Evolutionary conservation across 2,113 vertebrate genomes (phyloP).

Genomic region (Haplochromis vanheusdeni): DNA sequence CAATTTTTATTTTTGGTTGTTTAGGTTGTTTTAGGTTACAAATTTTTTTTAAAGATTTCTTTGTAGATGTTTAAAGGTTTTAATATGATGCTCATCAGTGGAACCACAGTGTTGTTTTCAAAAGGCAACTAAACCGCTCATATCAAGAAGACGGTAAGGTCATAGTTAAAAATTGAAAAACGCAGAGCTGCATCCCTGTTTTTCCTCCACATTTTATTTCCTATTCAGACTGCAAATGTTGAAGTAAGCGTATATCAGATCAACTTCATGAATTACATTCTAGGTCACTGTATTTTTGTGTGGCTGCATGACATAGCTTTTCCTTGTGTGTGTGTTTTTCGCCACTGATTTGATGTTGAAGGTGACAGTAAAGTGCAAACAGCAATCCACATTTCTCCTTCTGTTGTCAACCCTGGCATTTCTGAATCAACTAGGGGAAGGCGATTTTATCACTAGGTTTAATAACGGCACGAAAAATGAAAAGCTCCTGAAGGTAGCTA

Average conservation of each 20-base stretch:
- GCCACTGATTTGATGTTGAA: background rate
- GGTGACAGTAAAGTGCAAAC: conserved; percentile 1
- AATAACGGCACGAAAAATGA: conserved; percentile 70
- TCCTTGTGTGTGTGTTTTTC: background rate
- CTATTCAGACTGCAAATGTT: background rate
- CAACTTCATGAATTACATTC: background rate
- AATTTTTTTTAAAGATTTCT: accelerated
- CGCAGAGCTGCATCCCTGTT: background rate
- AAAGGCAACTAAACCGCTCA: background rate
- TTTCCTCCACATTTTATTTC: background rate
- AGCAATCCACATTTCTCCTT: conserved; percentile 21
- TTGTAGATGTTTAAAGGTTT: background rate
- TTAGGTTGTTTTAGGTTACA: background rate
- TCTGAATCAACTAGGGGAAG: conserved; percentile 44
- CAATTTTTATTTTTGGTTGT: background rate
- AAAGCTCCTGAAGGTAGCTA: conserved; percentile 65
- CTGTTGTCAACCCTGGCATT: conserved; percentile 33
- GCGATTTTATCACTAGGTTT: conserved; percentile 55
- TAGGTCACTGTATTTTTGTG: background rate
- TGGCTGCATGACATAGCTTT: background rate
- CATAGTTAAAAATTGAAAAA: background rate
- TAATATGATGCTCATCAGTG: background rate
- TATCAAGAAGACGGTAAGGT: background rate
- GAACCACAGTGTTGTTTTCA: background rate
- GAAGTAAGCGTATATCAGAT: background rate